phyloP scores from a whole-genome alignment of 2,888 invertebrate species.

The Ferrisia virgata region DNA sequence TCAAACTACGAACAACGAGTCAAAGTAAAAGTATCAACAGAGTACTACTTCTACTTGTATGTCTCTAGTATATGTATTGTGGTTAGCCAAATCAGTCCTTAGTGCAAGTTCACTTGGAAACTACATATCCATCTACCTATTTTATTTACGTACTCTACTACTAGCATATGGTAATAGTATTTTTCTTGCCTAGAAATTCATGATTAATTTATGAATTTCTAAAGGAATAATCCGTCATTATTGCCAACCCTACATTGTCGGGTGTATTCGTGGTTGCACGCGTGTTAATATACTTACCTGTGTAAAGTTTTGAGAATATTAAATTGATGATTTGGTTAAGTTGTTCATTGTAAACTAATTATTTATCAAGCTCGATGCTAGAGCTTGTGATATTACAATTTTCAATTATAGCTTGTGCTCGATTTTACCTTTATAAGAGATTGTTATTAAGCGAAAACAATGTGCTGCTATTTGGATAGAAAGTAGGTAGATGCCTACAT shows the following conservation, averaged over 20 bases:
- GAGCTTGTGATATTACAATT: conserved; percentile 7
- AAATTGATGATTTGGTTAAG: conserved; percentile 12
- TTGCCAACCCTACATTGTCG: conserved; percentile 8
- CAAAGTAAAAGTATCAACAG: no score
- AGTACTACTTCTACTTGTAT: no score
- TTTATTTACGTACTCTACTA: background rate
- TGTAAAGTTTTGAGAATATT: conserved; percentile 1
- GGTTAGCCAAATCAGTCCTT: no score
- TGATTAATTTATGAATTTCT: conserved; percentile 8
- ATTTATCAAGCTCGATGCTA: background rate
- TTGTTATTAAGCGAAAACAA: conserved; percentile 1
- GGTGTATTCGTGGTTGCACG: background rate
- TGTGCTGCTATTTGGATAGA: background rate
- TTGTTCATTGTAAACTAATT: conserved; percentile 23
- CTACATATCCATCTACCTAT: no score
- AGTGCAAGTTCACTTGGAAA: no score
- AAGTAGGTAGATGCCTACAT: no score
- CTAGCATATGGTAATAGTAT: background rate
- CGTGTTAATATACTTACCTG: background rate
- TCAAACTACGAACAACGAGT: no score
- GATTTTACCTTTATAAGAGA: conserved; percentile 9
- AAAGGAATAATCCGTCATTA: background rate
- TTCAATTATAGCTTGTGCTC: conserved; percentile 15
- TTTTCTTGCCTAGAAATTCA: background rate
- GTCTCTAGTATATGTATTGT: no score